Evolutionary conservation across 2,113 vertebrate species (phyloP).

Genomic region (Macrotus californicus): DNA sequence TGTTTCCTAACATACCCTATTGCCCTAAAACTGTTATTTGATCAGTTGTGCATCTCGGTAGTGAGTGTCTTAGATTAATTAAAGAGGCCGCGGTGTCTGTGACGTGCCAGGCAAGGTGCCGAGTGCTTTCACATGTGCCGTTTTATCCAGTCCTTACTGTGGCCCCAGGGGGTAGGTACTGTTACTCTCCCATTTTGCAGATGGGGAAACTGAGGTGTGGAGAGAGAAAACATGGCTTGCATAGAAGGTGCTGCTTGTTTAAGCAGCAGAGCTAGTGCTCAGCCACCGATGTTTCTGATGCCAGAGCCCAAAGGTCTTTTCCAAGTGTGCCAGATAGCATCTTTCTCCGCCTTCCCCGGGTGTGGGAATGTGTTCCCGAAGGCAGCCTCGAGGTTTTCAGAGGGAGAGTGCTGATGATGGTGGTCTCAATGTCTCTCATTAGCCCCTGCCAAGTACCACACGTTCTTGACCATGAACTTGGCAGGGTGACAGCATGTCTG

Average conservation of each 20-base stretch:
- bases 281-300: accelerated
- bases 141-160: neutral
- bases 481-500: neutral
- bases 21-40: neutral
- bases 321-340: accelerated
- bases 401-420: neutral
- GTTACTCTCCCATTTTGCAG: neutral
- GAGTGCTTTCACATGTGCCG: accelerated
- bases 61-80: neutral
- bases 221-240: neutral
- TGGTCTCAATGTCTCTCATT: neutral
- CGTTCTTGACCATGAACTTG: neutral
- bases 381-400: neutral
- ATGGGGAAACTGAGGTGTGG: neutral
- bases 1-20: neutral
- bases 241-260: neutral
- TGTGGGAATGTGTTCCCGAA: neutral
- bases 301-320: neutral
- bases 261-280: neutral
- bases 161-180: neutral
- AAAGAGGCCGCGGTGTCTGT: neutral
- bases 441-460: neutral
- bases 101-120: no score
- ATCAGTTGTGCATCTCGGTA: neutral
- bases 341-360: neutral